Evolutionary conservation across 2,797 vertebrate genomes (phyloP).

Genomic region (Pachyuromys duprasi): DNA sequence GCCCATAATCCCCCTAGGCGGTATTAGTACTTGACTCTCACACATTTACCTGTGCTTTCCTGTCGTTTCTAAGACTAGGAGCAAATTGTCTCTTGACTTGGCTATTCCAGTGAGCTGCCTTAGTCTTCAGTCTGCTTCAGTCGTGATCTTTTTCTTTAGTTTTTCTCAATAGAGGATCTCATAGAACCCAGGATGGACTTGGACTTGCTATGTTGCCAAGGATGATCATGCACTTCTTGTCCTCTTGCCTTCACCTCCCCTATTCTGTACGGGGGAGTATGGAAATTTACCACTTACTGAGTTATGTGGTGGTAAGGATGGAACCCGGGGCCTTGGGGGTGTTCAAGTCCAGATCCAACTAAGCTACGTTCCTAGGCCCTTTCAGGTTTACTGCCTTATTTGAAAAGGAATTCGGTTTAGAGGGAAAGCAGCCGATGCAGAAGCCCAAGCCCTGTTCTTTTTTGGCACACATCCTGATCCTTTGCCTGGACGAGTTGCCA

Average conservation of each 20-base stretch:
- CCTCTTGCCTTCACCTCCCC: background rate
- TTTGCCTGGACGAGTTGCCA: background rate
- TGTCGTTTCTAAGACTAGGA: background rate
- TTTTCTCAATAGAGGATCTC: background rate
- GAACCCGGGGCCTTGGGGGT: background rate
- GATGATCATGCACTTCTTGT: background rate
- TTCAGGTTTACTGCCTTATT: background rate
- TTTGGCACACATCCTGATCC: background rate
- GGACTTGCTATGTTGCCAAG: background rate
- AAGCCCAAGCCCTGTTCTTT: background rate
- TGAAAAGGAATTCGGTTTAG: background rate
- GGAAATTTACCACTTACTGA: too few relatives aligned
- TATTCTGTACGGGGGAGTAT: background rate
- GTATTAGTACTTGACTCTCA: background rate
- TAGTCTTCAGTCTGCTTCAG: background rate
- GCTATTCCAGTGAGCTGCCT: background rate
- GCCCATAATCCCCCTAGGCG: background rate
- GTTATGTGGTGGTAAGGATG: background rate
- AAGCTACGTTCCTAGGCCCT: too few relatives aligned
- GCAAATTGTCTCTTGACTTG: background rate
- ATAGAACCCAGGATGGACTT: background rate
- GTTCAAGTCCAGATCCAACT: background rate
- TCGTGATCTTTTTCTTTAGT: background rate
- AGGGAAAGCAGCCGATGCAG: background rate
- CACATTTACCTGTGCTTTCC: background rate